phyloP scores from a whole-genome alignment of 2,888 invertebrate species.

The Lasioglossum morio region DNA sequence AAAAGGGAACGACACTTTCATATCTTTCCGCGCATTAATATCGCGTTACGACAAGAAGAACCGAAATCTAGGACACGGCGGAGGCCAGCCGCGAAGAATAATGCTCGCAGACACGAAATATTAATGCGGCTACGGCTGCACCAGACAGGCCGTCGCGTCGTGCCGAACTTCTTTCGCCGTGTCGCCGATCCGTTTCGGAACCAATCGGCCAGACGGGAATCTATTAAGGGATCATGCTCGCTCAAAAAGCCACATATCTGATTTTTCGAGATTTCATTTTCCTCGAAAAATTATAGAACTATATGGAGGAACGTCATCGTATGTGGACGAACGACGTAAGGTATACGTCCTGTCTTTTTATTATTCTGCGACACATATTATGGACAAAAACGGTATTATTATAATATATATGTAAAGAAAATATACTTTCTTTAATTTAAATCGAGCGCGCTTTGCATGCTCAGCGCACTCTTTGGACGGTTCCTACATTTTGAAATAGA shows the following conservation, averaged over 20 bases:
- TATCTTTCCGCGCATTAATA: conserved; percentile 68
- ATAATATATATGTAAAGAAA: too few relatives aligned
- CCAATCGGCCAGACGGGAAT: background rate
- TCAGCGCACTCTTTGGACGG: too few relatives aligned
- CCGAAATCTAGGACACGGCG: conserved; percentile 62
- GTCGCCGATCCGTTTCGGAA: background rate
- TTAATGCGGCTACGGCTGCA: conserved; percentile 49
- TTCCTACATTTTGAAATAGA: too few relatives aligned
- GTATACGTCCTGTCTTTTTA: too few relatives aligned
- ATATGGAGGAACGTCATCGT: background rate
- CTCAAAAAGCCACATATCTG: background rate
- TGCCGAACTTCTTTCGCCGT: background rate
- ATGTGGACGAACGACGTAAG: too few relatives aligned
- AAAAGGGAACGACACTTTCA: conserved; percentile 68
- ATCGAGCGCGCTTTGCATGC: too few relatives aligned
- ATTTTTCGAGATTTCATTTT: background rate
- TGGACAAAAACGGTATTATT: too few relatives aligned
- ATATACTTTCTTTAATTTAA: too few relatives aligned
- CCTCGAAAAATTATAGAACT: background rate
- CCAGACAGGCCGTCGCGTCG: conserved; percentile 8
- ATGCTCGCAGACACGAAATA: conserved; percentile 53
- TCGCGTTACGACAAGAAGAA: conserved; percentile 63
- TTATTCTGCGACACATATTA: too few relatives aligned
- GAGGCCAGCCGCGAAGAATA: conserved; percentile 52
- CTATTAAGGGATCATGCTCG: background rate